Conservation (phyloP, 2,797 vertebrate species). For the Pseudomugil gertrudae region DNA sequence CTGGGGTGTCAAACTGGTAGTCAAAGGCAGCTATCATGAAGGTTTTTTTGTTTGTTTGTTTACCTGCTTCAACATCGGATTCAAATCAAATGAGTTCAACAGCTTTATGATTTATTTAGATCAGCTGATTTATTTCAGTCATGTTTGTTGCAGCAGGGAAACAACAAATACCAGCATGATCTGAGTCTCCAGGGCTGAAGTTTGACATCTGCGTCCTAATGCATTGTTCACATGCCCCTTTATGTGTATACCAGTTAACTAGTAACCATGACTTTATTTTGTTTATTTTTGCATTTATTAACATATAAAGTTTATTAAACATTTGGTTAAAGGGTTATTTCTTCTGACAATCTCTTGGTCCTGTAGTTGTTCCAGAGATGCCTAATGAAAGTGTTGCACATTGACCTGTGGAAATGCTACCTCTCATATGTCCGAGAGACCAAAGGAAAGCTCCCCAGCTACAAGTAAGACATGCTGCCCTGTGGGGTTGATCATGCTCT, state of each 20-base stretch:
- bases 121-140: no score
- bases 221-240: no score
- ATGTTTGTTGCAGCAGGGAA: no score
- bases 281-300: background rate
- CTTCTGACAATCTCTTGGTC: slow-evolving; percentile 35
- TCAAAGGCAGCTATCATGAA: no score
- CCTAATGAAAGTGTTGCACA: slow-evolving; percentile 99
- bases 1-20: no score
- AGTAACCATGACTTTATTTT: background rate
- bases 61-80: no score
- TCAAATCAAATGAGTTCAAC: no score
- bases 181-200: no score
- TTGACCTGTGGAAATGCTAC: slow-evolving; percentile 99
- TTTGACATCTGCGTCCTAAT: no score
- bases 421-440: slow-evolving; percentile 98
- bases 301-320: background rate
- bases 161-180: no score
- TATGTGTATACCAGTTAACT: background rate
- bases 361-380: slow-evolving; percentile 97
- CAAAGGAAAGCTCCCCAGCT: slow-evolving; percentile 99
- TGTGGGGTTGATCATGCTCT: accelerated
- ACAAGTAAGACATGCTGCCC: slow-evolving; percentile 88
- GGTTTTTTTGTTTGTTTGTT: no score
- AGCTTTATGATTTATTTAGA: no score
- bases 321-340: background rate